Evolutionary conservation across 1,140 invertebrate genomes (phyloP).

Genomic region (Meloidogyne floridensis): DNA sequence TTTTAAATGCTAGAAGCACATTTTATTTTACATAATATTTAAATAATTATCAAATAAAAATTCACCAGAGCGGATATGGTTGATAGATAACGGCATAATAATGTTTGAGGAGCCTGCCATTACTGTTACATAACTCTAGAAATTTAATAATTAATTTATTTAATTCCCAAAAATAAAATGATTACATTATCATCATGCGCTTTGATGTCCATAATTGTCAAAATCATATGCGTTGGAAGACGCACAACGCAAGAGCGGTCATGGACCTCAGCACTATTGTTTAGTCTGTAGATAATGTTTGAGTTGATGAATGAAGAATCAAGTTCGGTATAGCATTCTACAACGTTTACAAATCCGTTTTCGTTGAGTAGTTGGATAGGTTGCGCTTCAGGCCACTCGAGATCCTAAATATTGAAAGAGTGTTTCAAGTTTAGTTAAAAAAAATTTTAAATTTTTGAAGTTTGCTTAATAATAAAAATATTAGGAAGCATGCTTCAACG

Average conservation of each 20-base stretch:
- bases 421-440: too few species aligned
- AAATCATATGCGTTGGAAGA: background rate
- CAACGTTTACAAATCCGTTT: background rate
- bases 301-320: conserved; percentile 17
- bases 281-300: background rate
- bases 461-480: too few species aligned
- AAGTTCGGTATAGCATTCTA: conserved; percentile 17
- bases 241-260: conserved; percentile 2
- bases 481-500: too few species aligned
- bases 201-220: background rate
- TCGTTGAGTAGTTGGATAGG: background rate
- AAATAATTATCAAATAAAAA: background rate
- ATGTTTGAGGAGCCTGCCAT: conserved; percentile 8
- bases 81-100: conserved; percentile 2
- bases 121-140: conserved; percentile 19
- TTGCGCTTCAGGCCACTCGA: background rate
- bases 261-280: background rate
- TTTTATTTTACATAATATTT: background rate
- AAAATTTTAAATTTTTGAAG: too few species aligned
- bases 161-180: background rate
- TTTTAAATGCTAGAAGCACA: background rate
- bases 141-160: background rate
- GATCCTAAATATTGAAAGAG: background rate
- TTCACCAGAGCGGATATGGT: conserved; percentile 6
- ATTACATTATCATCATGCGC: background rate